phyloP scores from a whole-genome alignment of 2,888 invertebrate genomes.

The Anagyrus pseudococci region DNA sequence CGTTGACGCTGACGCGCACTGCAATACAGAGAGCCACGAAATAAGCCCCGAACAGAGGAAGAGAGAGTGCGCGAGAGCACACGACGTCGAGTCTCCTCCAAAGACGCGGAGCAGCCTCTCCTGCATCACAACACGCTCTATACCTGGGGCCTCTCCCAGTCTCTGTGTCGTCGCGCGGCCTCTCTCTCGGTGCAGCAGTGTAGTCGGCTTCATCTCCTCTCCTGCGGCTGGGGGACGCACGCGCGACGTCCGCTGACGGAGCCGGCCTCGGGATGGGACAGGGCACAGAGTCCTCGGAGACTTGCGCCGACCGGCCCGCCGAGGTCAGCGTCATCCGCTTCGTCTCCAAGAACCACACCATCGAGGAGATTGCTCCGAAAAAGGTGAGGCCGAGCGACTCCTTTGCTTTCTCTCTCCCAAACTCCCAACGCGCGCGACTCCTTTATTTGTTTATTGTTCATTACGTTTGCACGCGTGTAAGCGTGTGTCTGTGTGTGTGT shows the following conservation, averaged over 20 bases:
- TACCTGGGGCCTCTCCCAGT: too few relatives aligned
- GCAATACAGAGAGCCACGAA: too few relatives aligned
- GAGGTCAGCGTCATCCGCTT: conserved; percentile 61
- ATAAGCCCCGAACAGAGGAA: too few relatives aligned
- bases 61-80: too few relatives aligned
- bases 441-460: neutral
- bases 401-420: neutral
- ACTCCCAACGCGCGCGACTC: neutral
- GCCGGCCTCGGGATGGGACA: conserved; percentile 51
- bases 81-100: too few relatives aligned
- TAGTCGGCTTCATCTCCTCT: too few relatives aligned
- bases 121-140: neutral
- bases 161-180: too few relatives aligned
- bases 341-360: conserved; percentile 59
- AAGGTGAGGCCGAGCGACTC: conserved; percentile 48
- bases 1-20: too few relatives aligned
- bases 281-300: conserved; percentile 58
- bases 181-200: too few relatives aligned
- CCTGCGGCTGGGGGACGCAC: conserved; percentile 5
- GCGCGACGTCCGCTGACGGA: neutral
- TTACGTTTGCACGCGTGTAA: neutral
- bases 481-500: neutral
- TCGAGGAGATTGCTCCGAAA: conserved; percentile 60
- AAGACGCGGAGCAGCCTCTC: too few relatives aligned
- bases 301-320: conserved; percentile 56